Conservation (phyloP, 2,888 invertebrate species). For the Antitype chi region DNA sequence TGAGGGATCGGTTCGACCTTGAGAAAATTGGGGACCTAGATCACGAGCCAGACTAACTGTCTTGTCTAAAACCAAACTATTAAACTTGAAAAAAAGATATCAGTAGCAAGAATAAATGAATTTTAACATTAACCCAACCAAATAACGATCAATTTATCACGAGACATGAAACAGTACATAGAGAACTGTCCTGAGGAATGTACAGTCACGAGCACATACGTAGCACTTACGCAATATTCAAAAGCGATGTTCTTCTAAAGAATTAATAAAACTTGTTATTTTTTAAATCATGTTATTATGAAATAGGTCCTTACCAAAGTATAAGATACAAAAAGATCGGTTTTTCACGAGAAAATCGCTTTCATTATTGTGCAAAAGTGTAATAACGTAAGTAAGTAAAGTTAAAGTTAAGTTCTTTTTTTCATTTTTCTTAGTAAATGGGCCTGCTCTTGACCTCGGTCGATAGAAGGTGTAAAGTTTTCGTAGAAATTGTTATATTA, state of each 20-base stretch:
- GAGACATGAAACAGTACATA: not conserved
- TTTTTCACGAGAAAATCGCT: not conserved
- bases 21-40: constrained; percentile 34
- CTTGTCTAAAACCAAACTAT: constrained; percentile 29
- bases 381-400: too few relatives aligned
- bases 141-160: constrained; percentile 16
- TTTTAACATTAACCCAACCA: constrained; percentile 14
- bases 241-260: too few relatives aligned
- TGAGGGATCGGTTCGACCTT: constrained; percentile 26
- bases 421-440: too few relatives aligned
- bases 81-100: constrained; percentile 34
- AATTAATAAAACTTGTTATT: not conserved
- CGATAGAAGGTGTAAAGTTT: too few relatives aligned
- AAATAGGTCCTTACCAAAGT: not conserved
- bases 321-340: too few relatives aligned
- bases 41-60: constrained; percentile 14
- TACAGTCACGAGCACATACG: not conserved
- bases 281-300: not conserved
- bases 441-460: too few relatives aligned
- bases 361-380: too few relatives aligned
- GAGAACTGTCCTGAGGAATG: constrained; percentile 2
- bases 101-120: constrained; percentile 11
- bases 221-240: not conserved
- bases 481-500: too few relatives aligned
- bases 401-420: too few relatives aligned